These are phyloP conservation scores for Latrodectus hesperus DNA, from an alignment of 2,888 invertebrate species.

Conservation along the genomic window DNA sequence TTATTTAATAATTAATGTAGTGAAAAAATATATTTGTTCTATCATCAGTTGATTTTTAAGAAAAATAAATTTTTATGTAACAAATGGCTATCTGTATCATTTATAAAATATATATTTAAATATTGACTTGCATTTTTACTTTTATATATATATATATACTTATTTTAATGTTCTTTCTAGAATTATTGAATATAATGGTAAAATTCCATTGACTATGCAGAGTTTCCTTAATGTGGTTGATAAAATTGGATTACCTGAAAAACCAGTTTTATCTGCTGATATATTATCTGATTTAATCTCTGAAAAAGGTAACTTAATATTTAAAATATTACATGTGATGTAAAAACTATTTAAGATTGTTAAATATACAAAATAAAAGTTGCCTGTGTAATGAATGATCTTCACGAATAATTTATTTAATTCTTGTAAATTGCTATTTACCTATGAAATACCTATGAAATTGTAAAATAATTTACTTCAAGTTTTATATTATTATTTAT, in stretches of 20 bases:
- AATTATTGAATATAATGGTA: constrained; percentile 87
- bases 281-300: constrained; percentile 63
- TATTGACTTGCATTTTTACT: not conserved
- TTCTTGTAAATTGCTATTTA: too few relatives aligned
- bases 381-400: too few relatives aligned
- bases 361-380: too few relatives aligned
- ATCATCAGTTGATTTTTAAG: constrained; percentile 86
- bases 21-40: constrained; percentile 86
- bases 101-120: not conserved
- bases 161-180: constrained; percentile 75
- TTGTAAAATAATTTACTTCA: too few relatives aligned
- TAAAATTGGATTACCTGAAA: constrained; percentile 83
- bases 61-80: constrained; percentile 85
- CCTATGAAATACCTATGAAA: too few relatives aligned
- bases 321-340: not conserved
- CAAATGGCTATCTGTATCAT: constrained; percentile 78
- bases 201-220: constrained; percentile 88
- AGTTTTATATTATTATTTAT: too few relatives aligned
- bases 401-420: too few relatives aligned
- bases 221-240: constrained; percentile 88
- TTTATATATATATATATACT: not conserved
- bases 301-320: constrained; percentile 33
- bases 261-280: constrained; percentile 78
- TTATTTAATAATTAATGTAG: constrained; percentile 76
- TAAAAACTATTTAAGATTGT: not conserved